Conservation (phyloP, 2,888 invertebrate species). For the Lepidochitona cinerea region DNA sequence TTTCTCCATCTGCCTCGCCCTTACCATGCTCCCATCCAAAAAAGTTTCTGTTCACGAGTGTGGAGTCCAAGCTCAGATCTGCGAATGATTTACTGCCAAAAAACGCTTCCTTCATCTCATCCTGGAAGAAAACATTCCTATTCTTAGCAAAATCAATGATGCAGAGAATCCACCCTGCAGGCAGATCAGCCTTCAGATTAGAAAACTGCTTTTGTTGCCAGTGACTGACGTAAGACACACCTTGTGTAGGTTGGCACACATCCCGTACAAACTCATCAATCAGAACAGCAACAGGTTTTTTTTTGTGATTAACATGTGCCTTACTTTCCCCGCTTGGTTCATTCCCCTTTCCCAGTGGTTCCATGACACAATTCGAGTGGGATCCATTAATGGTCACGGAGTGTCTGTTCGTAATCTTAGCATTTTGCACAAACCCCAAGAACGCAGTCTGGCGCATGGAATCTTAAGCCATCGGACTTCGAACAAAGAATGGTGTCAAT, state of each 20-base stretch:
- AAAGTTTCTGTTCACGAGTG: not conserved
- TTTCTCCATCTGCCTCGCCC: not conserved
- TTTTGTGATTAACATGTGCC: not conserved
- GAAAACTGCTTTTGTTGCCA: not conserved
- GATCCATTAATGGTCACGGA: not conserved
- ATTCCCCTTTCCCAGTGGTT: not conserved
- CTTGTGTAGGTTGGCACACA: not conserved
- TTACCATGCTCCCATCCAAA: not conserved
- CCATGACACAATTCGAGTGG: not conserved
- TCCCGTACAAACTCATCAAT: not conserved
- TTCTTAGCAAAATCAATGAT: constrained; percentile 1
- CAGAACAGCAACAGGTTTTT: not conserved
- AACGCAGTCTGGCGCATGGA: not conserved
- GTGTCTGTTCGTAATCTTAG: not conserved
- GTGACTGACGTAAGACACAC: not conserved
- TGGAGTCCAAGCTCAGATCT: not conserved
- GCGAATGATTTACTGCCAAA: not conserved
- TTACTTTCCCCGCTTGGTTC: not conserved
- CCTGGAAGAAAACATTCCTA: not conserved
- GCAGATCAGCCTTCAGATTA: not conserved
- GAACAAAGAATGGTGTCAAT: not conserved
- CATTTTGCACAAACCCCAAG: not conserved
- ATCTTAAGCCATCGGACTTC: not conserved
- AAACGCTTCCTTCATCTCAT: not conserved
- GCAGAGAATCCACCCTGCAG: not conserved